Evolutionary conservation across 1,140 invertebrate species (phyloP), one percentile per base, ranked within the genome.

Genomic region (Drosophila tani): DNA sequence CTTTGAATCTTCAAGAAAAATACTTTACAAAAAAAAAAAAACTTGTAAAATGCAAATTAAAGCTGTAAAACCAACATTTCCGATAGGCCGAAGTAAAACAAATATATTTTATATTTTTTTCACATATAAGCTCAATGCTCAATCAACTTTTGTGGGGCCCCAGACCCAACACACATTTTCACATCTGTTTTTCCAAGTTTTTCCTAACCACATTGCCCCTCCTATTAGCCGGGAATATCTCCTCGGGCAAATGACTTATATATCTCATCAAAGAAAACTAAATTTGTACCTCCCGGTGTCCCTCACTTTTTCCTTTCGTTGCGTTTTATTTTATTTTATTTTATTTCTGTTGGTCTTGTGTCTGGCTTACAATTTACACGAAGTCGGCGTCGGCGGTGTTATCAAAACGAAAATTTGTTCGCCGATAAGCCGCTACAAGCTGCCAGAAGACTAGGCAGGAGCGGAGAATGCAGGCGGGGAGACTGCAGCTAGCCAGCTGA

Each of bases 361-460:
- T 78, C 58, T 74, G 74, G 69, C 58, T 60, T 71, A 76, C 77
- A 74, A 81, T 77, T 81, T 84, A 83, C 81, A 84, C 57, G 15
- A 64, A 27, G 76, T 56, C 62, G 50, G 56, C 27, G 32, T 53
- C 66, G 51, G 29, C 49, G 15, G 70, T 60, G 71, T 90, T 88
- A 88, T 88, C 84, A 88, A 90, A 90, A 90, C 78, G 84, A 88
- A 88, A 88, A 88, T 88, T 88, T 88, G 84, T 88, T 79, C 78
- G 47, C 59, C 73, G 84, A 87, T 87, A 88, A 87, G 73, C 17
- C 41, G 65, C 32, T 78, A 75, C 74, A 78, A 78, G 65, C 70
- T 60, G 69, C 65, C 49, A 47, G 69, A 29, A 47, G 32, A 40
- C 29, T 11, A 64, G 40, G 74, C 57, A 66, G 29, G 2, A 50